phyloP scores from a whole-genome alignment of 2,797 vertebrate genomes.

The Xiphophorus birchmanni region DNA sequence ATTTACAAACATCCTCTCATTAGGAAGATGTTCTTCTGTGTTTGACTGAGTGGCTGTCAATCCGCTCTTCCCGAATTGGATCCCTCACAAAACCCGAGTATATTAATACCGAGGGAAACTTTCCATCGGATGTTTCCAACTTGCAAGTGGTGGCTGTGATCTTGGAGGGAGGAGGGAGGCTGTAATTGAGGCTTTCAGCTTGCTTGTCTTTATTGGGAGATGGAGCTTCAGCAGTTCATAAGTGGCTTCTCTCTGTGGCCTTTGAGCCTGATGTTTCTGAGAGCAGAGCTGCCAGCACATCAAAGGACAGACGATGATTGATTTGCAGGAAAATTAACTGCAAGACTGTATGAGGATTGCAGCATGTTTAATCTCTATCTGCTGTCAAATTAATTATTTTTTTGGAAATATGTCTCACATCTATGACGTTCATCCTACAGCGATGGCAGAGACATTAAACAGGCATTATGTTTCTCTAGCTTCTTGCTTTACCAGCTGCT shows the following conservation, averaged over 20 bases:
- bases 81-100: slow-evolving; percentile 19
- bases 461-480: slow-evolving; percentile 9
- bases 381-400: slow-evolving; percentile 26
- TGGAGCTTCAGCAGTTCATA: slow-evolving; percentile 47
- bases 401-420: slow-evolving; percentile 17
- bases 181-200: slow-evolving; percentile 66
- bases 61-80: slow-evolving; percentile 20
- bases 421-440: slow-evolving; percentile 16
- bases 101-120: slow-evolving; percentile 66
- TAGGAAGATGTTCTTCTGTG: slow-evolving; percentile 55
- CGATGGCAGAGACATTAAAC: slow-evolving; percentile 12
- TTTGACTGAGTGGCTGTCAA: slow-evolving; percentile 62
- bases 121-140: slow-evolving; percentile 52
- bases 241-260: slow-evolving; percentile 45
- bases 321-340: slow-evolving; percentile 35
- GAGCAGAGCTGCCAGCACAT: slow-evolving; percentile 50
- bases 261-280: slow-evolving; percentile 36
- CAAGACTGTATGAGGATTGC: slow-evolving; percentile 33
- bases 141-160: slow-evolving; percentile 57
- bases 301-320: slow-evolving; percentile 43
- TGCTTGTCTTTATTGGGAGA: slow-evolving; percentile 39
- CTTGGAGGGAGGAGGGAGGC: slow-evolving; percentile 48
- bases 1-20: slow-evolving; percentile 47
- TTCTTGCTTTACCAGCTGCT: slow-evolving; percentile 26
- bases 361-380: slow-evolving; percentile 32